Percentiles rank a stretch among this genome's conserved stretches.
Evolutionary conservation across 2,888 invertebrate genomes (phyloP).

Genomic region (Hybos culiciformis): DNA sequence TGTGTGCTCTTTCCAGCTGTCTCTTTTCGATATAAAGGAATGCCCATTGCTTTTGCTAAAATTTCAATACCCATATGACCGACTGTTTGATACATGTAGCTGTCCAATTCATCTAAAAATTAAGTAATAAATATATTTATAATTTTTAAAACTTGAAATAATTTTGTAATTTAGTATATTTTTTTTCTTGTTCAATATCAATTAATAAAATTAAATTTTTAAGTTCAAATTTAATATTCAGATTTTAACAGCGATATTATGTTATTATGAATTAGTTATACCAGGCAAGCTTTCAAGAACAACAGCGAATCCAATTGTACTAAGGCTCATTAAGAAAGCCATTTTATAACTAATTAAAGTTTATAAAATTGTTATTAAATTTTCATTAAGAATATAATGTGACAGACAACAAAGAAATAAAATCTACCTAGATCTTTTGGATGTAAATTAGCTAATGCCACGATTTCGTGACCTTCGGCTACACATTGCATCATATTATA

Average conservation of each 20-base stretch:
- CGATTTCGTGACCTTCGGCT: constrained; percentile 82
- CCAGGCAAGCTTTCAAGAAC: too few species aligned
- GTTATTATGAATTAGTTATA: too few species aligned
- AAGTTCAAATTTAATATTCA: too few species aligned
- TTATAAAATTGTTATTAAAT: too few species aligned
- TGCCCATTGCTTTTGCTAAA: constrained; percentile 84
- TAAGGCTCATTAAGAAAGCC: too few species aligned
- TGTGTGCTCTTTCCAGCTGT: constrained; percentile 77
- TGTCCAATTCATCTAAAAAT: constrained; percentile 71
- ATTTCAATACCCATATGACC: constrained; percentile 88
- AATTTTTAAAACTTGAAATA: not conserved
- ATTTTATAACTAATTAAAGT: too few species aligned
- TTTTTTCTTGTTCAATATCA: too few species aligned
- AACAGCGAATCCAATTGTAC: too few species aligned
- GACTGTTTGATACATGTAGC: constrained; percentile 99
- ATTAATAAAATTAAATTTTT: too few species aligned
- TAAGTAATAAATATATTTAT: not conserved
- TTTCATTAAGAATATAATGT: too few species aligned
- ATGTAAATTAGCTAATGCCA: constrained; percentile 90
- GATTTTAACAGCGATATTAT: too few species aligned
- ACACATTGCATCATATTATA: constrained; percentile 98
- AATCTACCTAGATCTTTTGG: constrained; percentile 64
- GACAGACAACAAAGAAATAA: constrained; percentile 7
- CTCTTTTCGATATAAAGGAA: constrained; percentile 75
- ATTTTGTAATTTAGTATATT: too few species aligned